These are phyloP conservation scores for Lithophane socia DNA, from an alignment of 2,888 invertebrate genomes.

Conservation along the genomic window DNA sequence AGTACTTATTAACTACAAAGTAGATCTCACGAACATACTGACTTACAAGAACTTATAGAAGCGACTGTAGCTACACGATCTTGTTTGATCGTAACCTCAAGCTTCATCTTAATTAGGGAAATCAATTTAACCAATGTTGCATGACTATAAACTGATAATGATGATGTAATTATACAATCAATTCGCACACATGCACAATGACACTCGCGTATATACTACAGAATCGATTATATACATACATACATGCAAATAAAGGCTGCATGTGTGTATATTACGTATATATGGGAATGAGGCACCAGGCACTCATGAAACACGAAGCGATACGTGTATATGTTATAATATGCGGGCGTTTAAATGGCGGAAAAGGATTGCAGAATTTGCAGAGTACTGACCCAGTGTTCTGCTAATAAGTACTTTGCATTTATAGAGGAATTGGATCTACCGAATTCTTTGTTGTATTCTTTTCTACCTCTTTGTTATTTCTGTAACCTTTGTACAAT, in stretches of 20 bases:
- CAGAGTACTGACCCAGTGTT: conserved; percentile 55
- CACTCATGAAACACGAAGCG: conserved; percentile 63
- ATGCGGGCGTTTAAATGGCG: conserved; percentile 64
- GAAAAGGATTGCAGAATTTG: conserved; percentile 59
- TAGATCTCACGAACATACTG: conserved; percentile 10
- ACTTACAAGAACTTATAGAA: conserved; percentile 16
- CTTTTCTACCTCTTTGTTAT: conserved; percentile 1
- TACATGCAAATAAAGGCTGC: conserved; percentile 60
- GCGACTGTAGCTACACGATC: conserved; percentile 26
- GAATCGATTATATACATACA: conserved; percentile 59
- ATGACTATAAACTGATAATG: conserved; percentile 80
- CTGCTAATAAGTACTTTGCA: conserved; percentile 46
- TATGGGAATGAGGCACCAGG: conserved; percentile 63
- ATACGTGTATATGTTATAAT: conserved; percentile 58
- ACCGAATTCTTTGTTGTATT: conserved; percentile 19
- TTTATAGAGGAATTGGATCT: conserved; percentile 28
- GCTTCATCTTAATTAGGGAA: conserved; percentile 78
- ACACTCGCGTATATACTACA: conserved; percentile 53
- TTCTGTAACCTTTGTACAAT: conserved; percentile 6
- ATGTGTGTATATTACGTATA: conserved; percentile 61
- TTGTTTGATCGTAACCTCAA: conserved; percentile 58
- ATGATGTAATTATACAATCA: conserved; percentile 79
- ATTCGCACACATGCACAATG: conserved; percentile 63
- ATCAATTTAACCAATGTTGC: conserved; percentile 79
- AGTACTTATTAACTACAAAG: conserved; percentile 18